Evolutionary conservation across 2,888 invertebrate species (phyloP).

Genomic region (Dynastes grantii): DNA sequence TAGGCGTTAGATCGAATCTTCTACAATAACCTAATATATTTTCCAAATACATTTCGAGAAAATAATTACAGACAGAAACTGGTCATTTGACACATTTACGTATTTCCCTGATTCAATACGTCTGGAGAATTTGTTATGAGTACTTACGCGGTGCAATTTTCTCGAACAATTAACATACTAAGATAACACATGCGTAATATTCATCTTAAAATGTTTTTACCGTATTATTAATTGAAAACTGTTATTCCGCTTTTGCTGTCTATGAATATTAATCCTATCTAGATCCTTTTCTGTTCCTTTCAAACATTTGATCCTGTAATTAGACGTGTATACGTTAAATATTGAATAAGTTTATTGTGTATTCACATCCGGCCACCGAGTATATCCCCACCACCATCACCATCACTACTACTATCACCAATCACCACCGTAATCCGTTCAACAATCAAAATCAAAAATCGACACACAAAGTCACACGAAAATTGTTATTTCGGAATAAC

Average conservation of each 20-base stretch:
- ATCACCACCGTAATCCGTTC: constrained; percentile 6
- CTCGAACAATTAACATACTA: no score
- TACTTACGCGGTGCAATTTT: no score
- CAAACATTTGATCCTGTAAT: neutral
- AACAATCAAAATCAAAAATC: constrained; percentile 11
- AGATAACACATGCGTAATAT: no score
- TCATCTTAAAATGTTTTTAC: neutral
- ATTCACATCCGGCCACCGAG: constrained; percentile 30
- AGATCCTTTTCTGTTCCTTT: neutral
- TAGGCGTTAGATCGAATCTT: no score
- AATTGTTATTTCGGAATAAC: constrained; percentile 26
- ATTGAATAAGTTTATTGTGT: constrained; percentile 33
- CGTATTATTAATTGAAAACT: no score
- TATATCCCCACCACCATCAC: constrained; percentile 8
- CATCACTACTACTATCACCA: constrained; percentile 13
- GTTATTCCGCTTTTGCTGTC: no score
- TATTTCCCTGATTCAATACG: no score
- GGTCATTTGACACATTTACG: no score
- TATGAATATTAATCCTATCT: neutral
- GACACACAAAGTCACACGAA: constrained; percentile 21
- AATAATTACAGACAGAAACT: no score
- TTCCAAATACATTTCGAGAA: no score
- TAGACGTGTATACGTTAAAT: neutral
- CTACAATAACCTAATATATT: no score
- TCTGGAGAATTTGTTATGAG: no score